These are phyloP conservation scores for Tiliacea aurago DNA, from an alignment of 2,888 invertebrate genomes.

Conservation along the genomic window DNA sequence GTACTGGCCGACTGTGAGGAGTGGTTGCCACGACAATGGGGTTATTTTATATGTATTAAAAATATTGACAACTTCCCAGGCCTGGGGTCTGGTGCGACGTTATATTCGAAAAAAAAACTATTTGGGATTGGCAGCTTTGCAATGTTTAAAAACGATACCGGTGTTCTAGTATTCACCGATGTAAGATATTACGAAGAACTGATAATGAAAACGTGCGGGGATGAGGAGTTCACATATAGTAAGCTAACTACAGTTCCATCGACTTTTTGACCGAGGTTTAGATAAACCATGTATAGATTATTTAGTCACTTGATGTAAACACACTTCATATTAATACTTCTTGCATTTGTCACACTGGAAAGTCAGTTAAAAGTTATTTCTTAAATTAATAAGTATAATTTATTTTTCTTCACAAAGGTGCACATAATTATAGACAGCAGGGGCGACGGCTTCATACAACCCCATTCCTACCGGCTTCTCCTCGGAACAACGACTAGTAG, in stretches of 20 bases:
- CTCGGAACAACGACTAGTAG: too few relatives aligned
- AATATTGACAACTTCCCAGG: not conserved
- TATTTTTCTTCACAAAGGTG: too few relatives aligned
- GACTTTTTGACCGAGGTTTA: not conserved
- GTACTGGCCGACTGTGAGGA: not conserved
- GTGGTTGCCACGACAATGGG: too few relatives aligned
- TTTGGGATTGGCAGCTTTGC: constrained; percentile 14
- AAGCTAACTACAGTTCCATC: not conserved
- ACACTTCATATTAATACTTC: not conserved
- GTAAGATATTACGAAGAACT: not conserved
- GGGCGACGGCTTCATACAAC: too few relatives aligned
- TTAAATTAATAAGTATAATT: not conserved
- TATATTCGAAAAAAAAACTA: not conserved
- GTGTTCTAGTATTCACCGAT: constrained; percentile 28
- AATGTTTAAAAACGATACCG: constrained; percentile 1
- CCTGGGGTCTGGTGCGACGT: constrained; percentile 4
- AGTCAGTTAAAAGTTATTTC: not conserved
- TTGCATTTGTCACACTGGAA: not conserved
- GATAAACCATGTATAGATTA: not conserved
- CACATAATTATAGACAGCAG: too few relatives aligned
- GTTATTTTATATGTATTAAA: too few relatives aligned
- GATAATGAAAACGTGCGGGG: not conserved
- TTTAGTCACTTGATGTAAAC: not conserved
- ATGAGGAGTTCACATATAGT: not conserved
- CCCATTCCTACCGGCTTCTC: too few relatives aligned